These are phyloP conservation scores for Megathymus violae DNA, from an alignment of 1,140 invertebrate genomes.

Conservation along the genomic window DNA sequence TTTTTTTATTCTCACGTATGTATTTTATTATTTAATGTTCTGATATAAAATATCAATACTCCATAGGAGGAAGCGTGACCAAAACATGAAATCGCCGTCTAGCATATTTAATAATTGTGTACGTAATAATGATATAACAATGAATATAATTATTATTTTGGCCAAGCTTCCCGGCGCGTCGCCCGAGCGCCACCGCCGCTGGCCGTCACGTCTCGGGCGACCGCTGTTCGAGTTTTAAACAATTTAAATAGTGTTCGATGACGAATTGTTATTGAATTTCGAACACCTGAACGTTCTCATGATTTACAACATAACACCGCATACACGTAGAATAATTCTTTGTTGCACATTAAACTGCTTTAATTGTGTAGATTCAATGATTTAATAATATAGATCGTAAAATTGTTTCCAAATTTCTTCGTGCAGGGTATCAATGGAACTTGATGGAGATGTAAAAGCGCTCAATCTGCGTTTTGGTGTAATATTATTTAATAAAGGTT, in stretches of 20 bases:
- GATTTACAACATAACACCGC: constrained; percentile 3
- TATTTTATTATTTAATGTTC: constrained; percentile 42
- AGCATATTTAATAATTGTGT: constrained; percentile 2
- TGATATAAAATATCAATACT: constrained; percentile 38
- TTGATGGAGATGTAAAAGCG: constrained; percentile 40
- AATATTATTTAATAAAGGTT: constrained; percentile 50
- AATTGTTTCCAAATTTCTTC: constrained; percentile 78
- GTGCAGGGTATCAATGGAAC: constrained; percentile 74
- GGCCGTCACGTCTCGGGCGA: neutral
- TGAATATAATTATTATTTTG: neutral
- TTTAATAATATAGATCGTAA: constrained; percentile 60
- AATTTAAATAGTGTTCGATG: constrained; percentile 10
- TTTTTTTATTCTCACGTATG: constrained; percentile 29
- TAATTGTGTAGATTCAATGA: constrained; percentile 49
- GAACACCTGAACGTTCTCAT: constrained; percentile 7
- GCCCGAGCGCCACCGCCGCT: too few species aligned
- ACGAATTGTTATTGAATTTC: constrained; percentile 4
- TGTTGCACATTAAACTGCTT: constrained; percentile 52
- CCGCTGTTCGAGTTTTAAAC: neutral
- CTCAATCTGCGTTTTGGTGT: constrained; percentile 53
- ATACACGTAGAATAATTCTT: constrained; percentile 10
- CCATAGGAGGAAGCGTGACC: constrained; percentile 29
- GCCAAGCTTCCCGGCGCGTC: constrained; percentile 10
- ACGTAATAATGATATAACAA: neutral
- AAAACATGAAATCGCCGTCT: constrained; percentile 24